Evolutionary conservation across 2,113 vertebrate genomes (phyloP).

Genomic region (Synodontis membranacea): DNA sequence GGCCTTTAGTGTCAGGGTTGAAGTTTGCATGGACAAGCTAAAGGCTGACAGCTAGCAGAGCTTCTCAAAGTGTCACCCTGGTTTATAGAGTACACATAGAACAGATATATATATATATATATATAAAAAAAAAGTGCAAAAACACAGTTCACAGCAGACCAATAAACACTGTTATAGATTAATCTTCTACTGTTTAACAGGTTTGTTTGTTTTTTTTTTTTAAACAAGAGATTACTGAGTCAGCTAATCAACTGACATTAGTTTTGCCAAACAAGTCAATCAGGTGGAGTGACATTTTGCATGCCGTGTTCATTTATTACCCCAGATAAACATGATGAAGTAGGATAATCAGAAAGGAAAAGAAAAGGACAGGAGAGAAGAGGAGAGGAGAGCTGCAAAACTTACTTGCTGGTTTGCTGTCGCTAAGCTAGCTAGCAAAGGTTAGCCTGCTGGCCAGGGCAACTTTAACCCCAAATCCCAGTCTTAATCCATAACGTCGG

Average conservation of each 20-base stretch:
- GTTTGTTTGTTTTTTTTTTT: too few species aligned
- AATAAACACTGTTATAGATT: neutral
- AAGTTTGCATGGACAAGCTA: neutral
- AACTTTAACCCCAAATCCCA: conserved; percentile 39
- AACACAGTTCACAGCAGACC: neutral
- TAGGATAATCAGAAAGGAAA: too few species aligned
- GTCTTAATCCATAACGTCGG: conserved; percentile 39
- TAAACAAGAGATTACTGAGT: neutral
- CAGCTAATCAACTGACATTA: neutral
- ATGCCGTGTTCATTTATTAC: neutral
- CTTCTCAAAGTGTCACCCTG: neutral
- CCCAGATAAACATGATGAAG: neutral
- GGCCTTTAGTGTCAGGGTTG: conserved; percentile 7
- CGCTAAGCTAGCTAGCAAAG: conserved; percentile 42
- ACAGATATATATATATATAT: neutral
- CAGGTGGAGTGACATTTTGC: neutral
- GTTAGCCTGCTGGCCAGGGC: conserved; percentile 40
- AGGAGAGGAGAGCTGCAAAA: conserved; percentile 7
- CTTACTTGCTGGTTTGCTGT: conserved; percentile 44
- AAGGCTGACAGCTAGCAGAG: conserved; percentile 11
- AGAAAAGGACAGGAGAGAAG: neutral
- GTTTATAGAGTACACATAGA: neutral
- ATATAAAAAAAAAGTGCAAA: neutral
- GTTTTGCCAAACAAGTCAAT: neutral
- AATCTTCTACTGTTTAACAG: neutral